These are phyloP conservation scores for Botrylloides violaceus DNA, from an alignment of 23 tunicate genomes.

Conservation along the genomic window DNA sequence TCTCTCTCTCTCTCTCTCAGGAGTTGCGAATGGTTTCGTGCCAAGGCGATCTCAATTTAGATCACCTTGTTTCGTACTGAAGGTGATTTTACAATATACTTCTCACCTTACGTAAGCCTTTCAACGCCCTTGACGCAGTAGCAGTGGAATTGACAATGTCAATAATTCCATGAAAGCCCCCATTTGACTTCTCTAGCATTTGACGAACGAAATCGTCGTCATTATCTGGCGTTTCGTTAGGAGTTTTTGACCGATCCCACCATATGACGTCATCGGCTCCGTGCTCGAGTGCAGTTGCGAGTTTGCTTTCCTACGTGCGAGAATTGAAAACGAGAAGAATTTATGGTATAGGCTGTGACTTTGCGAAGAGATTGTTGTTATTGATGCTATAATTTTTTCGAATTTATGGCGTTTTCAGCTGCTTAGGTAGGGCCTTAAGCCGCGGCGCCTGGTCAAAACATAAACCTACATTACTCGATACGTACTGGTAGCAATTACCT, in stretches of 20 bases:
- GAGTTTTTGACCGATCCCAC: slow-evolving; percentile 14
- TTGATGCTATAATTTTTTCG: too few relatives aligned
- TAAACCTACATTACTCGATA: too few relatives aligned
- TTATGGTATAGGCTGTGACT: too few relatives aligned
- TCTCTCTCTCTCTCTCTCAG: too few relatives aligned
- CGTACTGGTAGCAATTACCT: too few relatives aligned
- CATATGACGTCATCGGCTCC: slow-evolving; percentile 47
- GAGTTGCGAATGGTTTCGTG: too few relatives aligned
- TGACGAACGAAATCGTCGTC: slow-evolving; percentile 11
- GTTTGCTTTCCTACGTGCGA: slow-evolving; percentile 42
- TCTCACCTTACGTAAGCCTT: slow-evolving; percentile 37
- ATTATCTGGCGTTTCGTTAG: neutral
- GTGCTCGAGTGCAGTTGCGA: slow-evolving; percentile 21
- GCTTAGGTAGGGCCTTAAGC: too few relatives aligned
- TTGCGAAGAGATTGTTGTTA: too few relatives aligned
- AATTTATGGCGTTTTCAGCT: too few relatives aligned
- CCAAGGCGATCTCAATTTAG: neutral
- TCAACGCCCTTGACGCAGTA: slow-evolving; percentile 40
- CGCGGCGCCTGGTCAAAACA: too few relatives aligned
- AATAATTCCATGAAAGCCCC: slow-evolving; percentile 43
- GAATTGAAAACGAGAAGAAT: too few relatives aligned
- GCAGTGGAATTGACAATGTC: slow-evolving; percentile 38
- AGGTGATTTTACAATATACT: too few relatives aligned
- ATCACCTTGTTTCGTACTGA: neutral
- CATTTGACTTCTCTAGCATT: slow-evolving; percentile 28